Conservation (phyloP, 2,113 vertebrate species). For the Psammodynastes pulverulentus region DNA sequence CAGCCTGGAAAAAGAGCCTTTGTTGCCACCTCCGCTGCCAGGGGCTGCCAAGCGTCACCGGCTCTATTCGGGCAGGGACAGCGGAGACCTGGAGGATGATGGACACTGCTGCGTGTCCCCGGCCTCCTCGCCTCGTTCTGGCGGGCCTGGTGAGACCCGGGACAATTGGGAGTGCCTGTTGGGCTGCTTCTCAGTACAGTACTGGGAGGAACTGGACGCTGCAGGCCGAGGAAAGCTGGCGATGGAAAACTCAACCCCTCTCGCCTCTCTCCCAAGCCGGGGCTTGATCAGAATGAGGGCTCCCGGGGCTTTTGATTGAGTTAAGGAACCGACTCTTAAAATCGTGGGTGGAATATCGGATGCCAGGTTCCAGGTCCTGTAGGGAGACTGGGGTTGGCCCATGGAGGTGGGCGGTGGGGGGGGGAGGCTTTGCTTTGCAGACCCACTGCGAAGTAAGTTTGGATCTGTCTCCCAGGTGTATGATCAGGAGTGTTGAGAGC, state of each 20-base stretch:
- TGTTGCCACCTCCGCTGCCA: background rate
- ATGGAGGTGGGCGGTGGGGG: background rate
- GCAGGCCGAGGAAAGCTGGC: background rate
- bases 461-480: background rate
- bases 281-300: background rate
- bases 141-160: background rate
- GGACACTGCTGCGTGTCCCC: background rate
- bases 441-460: background rate
- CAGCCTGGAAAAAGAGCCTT: conserved; percentile 2
- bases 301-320: background rate
- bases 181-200: background rate
- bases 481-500: background rate
- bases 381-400: background rate
- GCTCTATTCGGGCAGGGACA: background rate
- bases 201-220: background rate
- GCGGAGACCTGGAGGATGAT: background rate
- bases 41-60: background rate
- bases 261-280: background rate
- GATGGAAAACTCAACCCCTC: background rate
- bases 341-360: background rate
- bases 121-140: background rate
- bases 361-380: background rate
- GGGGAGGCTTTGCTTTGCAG: background rate
- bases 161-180: background rate
- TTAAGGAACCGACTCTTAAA: background rate